Percentiles rank a stretch among this genome's conserved stretches.
phyloP scores from a whole-genome alignment of 2,888 invertebrate genomes.

The Anoncus sp. region DNA sequence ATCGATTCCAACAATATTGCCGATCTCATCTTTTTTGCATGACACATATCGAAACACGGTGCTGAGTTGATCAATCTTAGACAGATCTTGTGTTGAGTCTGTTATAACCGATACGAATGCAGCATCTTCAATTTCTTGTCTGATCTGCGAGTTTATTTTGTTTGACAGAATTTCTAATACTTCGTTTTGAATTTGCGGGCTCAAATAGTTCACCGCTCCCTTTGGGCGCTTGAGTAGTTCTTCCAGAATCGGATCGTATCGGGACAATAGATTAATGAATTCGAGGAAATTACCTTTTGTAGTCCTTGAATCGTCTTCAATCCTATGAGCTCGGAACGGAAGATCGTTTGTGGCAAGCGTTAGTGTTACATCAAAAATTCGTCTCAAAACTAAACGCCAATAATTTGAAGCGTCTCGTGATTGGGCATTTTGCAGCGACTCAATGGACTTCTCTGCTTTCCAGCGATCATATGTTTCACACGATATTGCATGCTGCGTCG shows the following conservation, averaged over 20 bases:
- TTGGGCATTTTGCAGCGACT: no score
- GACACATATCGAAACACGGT: constrained; percentile 64
- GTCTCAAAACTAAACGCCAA: constrained; percentile 62
- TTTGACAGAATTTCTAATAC: no score
- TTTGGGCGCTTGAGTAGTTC: constrained; percentile 58
- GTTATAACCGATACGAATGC: constrained; percentile 40
- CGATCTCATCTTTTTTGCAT: constrained; percentile 44
- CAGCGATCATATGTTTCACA: constrained; percentile 45
- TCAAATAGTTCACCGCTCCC: constrained; percentile 62
- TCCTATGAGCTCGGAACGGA: constrained; percentile 64
- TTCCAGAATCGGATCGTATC: constrained; percentile 63
- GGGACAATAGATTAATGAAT: constrained; percentile 63
- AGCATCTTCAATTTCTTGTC: neutral
- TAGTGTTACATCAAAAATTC: constrained; percentile 61
- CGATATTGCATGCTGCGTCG: neutral
- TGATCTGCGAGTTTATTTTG: constrained; percentile 22
- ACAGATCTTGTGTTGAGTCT: constrained; percentile 5
- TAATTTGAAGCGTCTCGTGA: constrained; percentile 4
- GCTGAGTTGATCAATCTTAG: constrained; percentile 66
- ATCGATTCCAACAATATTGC: constrained; percentile 47
- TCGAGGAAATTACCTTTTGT: constrained; percentile 67
- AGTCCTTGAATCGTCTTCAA: constrained; percentile 14
- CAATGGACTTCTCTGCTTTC: constrained; percentile 53
- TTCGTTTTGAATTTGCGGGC: constrained; percentile 65
- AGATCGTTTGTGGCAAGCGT: constrained; percentile 62